Percentiles rank a stretch among this genome's conserved stretches.
These are phyloP conservation scores for Ahaetulla prasina DNA, from an alignment of 2,113 vertebrate species.

Conservation along the genomic window DNA sequence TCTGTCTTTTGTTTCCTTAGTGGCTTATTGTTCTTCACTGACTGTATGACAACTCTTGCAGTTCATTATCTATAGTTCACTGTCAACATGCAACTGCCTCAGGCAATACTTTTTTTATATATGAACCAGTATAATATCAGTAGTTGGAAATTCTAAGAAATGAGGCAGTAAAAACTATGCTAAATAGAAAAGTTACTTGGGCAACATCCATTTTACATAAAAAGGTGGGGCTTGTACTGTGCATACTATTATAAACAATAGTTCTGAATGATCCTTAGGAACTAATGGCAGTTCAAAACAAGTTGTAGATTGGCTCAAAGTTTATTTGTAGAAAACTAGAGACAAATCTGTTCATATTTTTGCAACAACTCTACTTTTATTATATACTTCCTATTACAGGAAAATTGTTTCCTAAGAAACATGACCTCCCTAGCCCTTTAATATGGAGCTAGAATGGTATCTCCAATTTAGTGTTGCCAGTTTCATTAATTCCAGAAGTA, in stretches of 20 bases:
- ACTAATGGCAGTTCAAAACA: background rate
- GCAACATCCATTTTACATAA: background rate
- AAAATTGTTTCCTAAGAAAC: background rate
- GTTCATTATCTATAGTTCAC: background rate
- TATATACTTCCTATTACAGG: background rate
- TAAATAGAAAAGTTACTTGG: background rate
- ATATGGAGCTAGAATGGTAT: background rate
- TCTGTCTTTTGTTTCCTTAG: background rate
- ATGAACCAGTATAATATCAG: background rate
- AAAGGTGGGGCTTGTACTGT: background rate
- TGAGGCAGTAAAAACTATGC: background rate
- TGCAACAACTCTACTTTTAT: background rate
- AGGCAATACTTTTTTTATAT: background rate
- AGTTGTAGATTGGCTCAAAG: background rate
- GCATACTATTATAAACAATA: background rate
- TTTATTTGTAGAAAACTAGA: background rate
- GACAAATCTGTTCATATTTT: background rate
- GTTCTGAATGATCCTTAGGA: background rate
- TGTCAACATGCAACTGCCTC: background rate
- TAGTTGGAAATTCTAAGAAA: background rate
- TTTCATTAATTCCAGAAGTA: background rate
- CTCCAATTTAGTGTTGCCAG: background rate
- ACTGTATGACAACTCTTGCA: background rate
- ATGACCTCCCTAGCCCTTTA: slow-evolving; percentile 8
- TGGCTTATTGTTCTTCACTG: background rate